phyloP scores from a whole-genome alignment of 2,113 vertebrate genomes.

The Falcunculus frontatus region DNA sequence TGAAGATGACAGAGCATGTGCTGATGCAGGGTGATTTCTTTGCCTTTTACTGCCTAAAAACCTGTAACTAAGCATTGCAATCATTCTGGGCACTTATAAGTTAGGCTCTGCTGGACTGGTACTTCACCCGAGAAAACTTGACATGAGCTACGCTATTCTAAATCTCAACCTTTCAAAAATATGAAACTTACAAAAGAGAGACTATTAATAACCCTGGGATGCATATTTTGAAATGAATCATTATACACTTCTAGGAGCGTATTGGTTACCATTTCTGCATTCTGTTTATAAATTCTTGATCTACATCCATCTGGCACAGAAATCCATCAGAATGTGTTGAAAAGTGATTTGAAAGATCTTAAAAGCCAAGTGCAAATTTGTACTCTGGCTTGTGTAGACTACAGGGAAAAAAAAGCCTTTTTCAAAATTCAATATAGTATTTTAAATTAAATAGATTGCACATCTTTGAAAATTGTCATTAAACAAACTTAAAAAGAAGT shows the following conservation, averaged over 20 bases:
- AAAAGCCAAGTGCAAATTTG: not conserved
- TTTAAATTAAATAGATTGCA: not conserved
- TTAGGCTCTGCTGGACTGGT: not conserved
- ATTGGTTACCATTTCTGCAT: not conserved
- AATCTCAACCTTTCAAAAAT: not conserved
- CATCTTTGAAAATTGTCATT: not conserved
- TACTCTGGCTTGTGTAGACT: not conserved
- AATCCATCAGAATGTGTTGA: not conserved
- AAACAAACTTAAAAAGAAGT: not conserved
- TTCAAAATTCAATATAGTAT: not conserved
- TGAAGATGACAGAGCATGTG: not conserved
- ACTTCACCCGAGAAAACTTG: not conserved
- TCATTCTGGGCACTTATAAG: not conserved
- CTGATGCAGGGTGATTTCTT: not conserved
- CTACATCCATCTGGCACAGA: not conserved
- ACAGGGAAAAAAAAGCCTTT: not conserved
- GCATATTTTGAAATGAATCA: not conserved
- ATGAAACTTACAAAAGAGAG: not conserved
- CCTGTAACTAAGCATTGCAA: not conserved
- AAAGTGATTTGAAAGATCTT: not conserved
- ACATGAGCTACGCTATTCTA: not conserved
- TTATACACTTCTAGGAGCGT: not conserved
- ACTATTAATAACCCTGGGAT: not conserved
- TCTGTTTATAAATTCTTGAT: slow-evolving; percentile 23
- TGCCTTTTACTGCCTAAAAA: not conserved